phyloP scores from a whole-genome alignment of 2,797 vertebrate genomes.

The Pipistrellus nathusii region DNA sequence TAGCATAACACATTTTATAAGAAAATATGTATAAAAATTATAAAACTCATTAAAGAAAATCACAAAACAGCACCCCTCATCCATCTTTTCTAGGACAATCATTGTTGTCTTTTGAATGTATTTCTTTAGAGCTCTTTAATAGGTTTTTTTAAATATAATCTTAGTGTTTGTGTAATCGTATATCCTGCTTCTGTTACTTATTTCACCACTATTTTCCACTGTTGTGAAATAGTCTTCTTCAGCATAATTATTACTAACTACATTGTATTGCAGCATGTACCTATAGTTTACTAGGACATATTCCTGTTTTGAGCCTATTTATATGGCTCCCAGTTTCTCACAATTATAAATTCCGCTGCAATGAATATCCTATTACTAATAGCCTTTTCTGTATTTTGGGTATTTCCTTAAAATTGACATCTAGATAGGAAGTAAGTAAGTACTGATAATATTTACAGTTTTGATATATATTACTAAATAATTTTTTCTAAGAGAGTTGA shows the following conservation, averaged over 20 bases:
- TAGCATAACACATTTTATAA: neutral
- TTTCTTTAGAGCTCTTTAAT: neutral
- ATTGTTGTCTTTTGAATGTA: neutral
- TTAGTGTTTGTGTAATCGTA: neutral
- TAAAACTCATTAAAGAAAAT: conserved; percentile 33
- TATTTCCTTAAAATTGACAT: conserved; percentile 36
- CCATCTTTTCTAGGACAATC: neutral
- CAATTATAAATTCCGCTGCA: neutral
- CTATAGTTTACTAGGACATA: neutral
- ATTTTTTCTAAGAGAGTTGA: neutral
- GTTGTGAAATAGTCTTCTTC: neutral
- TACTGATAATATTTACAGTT: neutral
- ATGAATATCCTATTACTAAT: neutral
- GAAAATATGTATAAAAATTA: neutral
- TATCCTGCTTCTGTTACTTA: neutral
- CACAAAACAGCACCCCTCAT: neutral
- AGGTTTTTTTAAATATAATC: neutral
- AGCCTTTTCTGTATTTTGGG: neutral
- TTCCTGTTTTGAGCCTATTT: conserved; percentile 1
- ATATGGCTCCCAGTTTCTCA: neutral
- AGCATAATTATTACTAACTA: neutral
- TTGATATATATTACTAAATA: neutral
- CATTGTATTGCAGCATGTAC: neutral
- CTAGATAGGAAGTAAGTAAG: neutral
- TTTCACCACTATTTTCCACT: neutral